phyloP scores from a whole-genome alignment of 2,113 vertebrate species.

The Syrmaticus mikado region DNA sequence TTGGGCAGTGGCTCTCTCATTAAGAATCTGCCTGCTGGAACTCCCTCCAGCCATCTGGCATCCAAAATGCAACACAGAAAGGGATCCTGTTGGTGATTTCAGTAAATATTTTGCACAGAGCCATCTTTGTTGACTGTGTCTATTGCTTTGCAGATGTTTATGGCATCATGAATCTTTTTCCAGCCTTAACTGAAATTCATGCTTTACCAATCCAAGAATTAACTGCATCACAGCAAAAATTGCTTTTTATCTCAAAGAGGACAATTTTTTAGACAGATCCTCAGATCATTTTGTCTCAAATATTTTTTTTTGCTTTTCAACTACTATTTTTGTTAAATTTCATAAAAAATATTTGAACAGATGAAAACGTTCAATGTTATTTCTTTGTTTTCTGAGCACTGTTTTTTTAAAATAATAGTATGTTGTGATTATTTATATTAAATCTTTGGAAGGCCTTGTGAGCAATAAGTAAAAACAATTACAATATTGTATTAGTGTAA shows the following conservation, averaged over 20 bases:
- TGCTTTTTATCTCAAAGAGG: not conserved
- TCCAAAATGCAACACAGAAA: constrained; percentile 31
- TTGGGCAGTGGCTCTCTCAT: not conserved
- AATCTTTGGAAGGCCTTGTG: not conserved
- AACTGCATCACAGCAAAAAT: not conserved
- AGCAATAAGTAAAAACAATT: not conserved
- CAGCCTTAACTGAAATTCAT: not conserved
- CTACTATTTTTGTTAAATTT: not conserved
- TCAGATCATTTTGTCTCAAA: not conserved
- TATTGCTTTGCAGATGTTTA: constrained; percentile 17
- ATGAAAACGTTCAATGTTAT: not conserved
- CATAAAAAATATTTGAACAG: not conserved
- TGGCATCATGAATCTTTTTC: not conserved
- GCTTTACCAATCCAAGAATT: not conserved
- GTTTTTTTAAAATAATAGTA: not conserved
- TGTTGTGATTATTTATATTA: not conserved
- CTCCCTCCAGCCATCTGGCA: constrained; percentile 45
- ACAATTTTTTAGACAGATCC: not conserved
- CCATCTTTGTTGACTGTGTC: constrained; percentile 37
- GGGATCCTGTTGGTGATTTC: constrained; percentile 27
- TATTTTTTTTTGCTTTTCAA: not conserved
- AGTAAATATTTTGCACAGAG: constrained; percentile 36
- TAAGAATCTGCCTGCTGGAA: constrained; percentile 60
- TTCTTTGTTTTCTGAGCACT: not conserved
- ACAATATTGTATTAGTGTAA: not conserved